Base-by-base conservation (phyloP, 2,888 invertebrate species). In the Pinctada fucata region DNA sequence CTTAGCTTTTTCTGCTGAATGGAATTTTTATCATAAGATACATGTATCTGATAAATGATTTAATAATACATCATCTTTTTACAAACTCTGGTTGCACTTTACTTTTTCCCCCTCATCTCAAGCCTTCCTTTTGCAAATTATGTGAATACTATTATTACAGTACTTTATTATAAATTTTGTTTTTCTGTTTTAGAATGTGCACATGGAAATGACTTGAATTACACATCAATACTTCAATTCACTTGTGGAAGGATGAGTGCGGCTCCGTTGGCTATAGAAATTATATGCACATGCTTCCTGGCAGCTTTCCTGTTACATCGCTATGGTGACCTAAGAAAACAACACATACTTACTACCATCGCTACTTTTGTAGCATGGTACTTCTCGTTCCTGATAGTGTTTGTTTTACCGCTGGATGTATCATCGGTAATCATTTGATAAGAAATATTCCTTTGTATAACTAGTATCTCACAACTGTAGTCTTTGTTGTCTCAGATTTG, bases 341-440 rank as follows among this genome's bases (percentile, higher is more conserved):
- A 99, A 93, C 97, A 98, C 93, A 95, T 97, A 86, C 94, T 98
- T 86, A 99, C 99, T 63, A 99, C 99, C 2, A 93, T 97, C 68
- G 96, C 97, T 65, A 98, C 99, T 31, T 94, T 99, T 75, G 95
- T 98, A 86, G 97, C 99, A 82, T 99, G 99, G 99, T 99, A 97
- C 93, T 99, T 99, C 93, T 99, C 99, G 51, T 96, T 99, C 93
- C 94, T 99, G 89, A 99, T 99, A 91, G 97, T 99, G 92, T 98
- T 99, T 92, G 96, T 99, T 74, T 95, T 99, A 88, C 99, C 99
- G 16, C 93, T 99, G 90, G 99, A 99, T 94, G 97, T 99, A 69
- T 97, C 98, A 81, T 96, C 97, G 90, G 99, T 99, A 94, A 96
- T 96, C 95, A 72, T 48, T 8, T 13, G 64, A 48, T 70, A 16